Evolutionary conservation across 2,888 invertebrate genomes (phyloP).

Genomic region (Halictus ligatus): DNA sequence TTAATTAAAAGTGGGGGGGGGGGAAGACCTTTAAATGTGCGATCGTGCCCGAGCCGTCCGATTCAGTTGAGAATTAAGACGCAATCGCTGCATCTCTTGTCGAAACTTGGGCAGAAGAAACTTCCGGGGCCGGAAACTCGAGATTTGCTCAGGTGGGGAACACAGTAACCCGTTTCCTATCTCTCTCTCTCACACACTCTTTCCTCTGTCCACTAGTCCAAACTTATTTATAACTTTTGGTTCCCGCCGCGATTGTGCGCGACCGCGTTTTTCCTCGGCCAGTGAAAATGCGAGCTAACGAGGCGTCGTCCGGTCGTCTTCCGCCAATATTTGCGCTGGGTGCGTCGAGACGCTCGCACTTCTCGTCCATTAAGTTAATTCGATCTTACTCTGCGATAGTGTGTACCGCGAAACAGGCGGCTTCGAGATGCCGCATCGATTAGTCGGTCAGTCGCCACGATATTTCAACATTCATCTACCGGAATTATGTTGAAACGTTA

Average conservation of each 20-base stretch:
- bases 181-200: neutral
- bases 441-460: slow-evolving; percentile 15
- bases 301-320: slow-evolving; percentile 47
- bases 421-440: slow-evolving; percentile 26
- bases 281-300: slow-evolving; percentile 59
- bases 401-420: slow-evolving; percentile 37
- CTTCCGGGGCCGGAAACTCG: slow-evolving; percentile 50
- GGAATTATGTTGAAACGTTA: no score
- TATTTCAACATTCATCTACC: no score
- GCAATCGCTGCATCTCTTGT: slow-evolving; percentile 64
- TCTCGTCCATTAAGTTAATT: slow-evolving; percentile 70
- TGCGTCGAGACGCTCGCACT: slow-evolving; percentile 60
- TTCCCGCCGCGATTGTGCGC: slow-evolving; percentile 38
- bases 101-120: slow-evolving; percentile 57
- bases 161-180: slow-evolving; percentile 19
- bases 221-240: slow-evolving; percentile 65
- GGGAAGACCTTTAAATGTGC: slow-evolving; percentile 54
- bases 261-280: slow-evolving; percentile 23
- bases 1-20: slow-evolving; percentile 52
- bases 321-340: slow-evolving; percentile 67
- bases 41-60: slow-evolving; percentile 15
- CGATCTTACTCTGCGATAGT: slow-evolving; percentile 53
- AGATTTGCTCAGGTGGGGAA: slow-evolving; percentile 49
- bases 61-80: slow-evolving; percentile 63
- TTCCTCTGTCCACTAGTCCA: slow-evolving; percentile 11